Percentiles rank a stretch among this genome's conserved stretches.
Conservation (phyloP, 2,888 invertebrate genomes). For the Andrena dorsata region DNA sequence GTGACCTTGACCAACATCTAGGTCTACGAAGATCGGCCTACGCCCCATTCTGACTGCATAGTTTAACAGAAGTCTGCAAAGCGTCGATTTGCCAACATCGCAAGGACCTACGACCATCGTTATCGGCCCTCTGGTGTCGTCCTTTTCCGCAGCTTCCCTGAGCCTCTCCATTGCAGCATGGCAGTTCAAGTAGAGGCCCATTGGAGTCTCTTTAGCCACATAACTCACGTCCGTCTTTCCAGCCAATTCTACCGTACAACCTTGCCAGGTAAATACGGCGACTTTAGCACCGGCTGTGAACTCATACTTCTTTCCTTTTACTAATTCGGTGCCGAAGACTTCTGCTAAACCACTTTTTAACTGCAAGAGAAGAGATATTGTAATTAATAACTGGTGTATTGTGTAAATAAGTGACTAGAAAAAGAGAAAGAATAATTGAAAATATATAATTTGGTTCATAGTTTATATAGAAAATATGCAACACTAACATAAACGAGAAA, state of each 20-base stretch:
- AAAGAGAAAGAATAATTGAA: background rate
- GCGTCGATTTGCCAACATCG: conserved; percentile 98
- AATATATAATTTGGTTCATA: background rate
- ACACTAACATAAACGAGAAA: background rate
- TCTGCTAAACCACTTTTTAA: conserved; percentile 96
- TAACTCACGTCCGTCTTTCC: conserved; percentile 98
- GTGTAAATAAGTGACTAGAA: background rate
- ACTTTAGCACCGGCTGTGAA: conserved; percentile 96
- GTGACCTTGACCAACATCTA: conserved; percentile 98
- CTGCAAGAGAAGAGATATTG: conserved; percentile 83
- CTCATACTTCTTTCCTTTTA: conserved; percentile 95
- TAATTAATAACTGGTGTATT: background rate
- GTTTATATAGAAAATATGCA: too few relatives aligned
- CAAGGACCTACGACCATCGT: conserved; percentile 96
- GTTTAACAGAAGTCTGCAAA: conserved; percentile 95
- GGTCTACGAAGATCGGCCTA: conserved; percentile 96
- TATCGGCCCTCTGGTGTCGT: conserved; percentile 91
- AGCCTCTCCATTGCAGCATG: conserved; percentile 97
- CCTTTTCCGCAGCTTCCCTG: conserved; percentile 92
- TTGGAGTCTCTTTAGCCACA: conserved; percentile 98
- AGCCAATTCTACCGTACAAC: conserved; percentile 93
- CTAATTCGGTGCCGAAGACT: conserved; percentile 98
- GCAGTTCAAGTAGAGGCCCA: conserved; percentile 97
- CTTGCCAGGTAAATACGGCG: conserved; percentile 98
- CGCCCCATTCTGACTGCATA: conserved; percentile 96